These are phyloP conservation scores for Ametastegia equiseti DNA, from an alignment of 2,888 invertebrate genomes.

Conservation along the genomic window DNA sequence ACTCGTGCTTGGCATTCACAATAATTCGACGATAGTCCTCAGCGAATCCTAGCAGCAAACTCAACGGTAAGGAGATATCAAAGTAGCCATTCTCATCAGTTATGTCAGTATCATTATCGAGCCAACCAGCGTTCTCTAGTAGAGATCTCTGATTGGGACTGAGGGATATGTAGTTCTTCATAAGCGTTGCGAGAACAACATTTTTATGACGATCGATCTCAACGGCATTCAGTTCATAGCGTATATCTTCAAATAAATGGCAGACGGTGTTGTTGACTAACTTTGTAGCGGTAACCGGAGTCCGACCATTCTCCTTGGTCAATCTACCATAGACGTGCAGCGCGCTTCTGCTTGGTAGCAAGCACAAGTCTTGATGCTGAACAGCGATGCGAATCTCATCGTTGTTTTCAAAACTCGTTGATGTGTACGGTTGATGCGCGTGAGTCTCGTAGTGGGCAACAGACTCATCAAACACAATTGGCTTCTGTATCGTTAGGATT, in stretches of 20 bases:
- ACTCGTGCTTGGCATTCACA: constrained; percentile 54
- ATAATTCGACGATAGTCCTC: too few relatives aligned
- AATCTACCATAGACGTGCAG: constrained; percentile 51
- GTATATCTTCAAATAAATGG: constrained; percentile 66
- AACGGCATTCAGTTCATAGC: constrained; percentile 68
- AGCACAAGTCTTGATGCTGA: too few relatives aligned
- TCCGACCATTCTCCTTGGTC: constrained; percentile 27
- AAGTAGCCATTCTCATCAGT: constrained; percentile 58
- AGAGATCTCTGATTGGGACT: constrained; percentile 58
- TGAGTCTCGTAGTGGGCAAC: constrained; percentile 47
- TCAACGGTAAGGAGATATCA: constrained; percentile 66
- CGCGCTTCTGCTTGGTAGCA: constrained; percentile 50
- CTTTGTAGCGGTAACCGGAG: constrained; percentile 34
- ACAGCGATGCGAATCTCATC: too few relatives aligned
- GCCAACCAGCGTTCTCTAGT: constrained; percentile 62
- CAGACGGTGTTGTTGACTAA: constrained; percentile 62
- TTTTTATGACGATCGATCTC: constrained; percentile 66
- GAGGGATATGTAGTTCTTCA: constrained; percentile 69
- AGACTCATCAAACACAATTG: constrained; percentile 48
- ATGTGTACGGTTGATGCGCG: constrained; percentile 48
- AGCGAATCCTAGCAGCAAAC: constrained; percentile 66
- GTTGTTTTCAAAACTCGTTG: constrained; percentile 45
- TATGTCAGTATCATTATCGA: constrained; percentile 50
- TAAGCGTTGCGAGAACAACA: constrained; percentile 65
- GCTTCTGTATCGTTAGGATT: constrained; percentile 34